Percentiles rank a stretch among this genome's conserved stretches.
These are phyloP conservation scores for Pocillopora verrucosa DNA, from an alignment of 64 coral and sea anemone species.

Conservation along the genomic window DNA sequence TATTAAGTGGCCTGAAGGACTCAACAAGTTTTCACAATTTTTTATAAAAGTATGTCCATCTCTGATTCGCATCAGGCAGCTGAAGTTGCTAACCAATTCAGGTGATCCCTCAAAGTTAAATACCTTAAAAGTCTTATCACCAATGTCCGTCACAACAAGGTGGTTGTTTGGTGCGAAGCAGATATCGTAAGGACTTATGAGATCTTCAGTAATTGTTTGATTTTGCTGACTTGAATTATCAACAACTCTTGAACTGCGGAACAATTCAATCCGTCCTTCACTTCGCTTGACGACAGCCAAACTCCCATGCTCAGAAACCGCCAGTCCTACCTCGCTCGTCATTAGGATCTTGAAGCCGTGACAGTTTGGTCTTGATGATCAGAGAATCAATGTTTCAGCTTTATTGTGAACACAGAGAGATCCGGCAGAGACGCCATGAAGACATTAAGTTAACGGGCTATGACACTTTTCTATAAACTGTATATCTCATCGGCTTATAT, in stretches of 20 bases:
- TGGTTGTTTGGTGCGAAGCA: constrained; percentile 32
- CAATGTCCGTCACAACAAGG: neutral
- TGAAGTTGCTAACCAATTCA: neutral
- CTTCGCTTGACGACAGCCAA: neutral
- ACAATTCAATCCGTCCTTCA: constrained; percentile 1
- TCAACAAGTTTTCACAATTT: neutral
- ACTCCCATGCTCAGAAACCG: constrained; percentile 1
- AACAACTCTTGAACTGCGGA: too few relatives aligned
- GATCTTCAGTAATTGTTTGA: neutral
- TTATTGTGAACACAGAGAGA: too few relatives aligned
- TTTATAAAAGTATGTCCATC: neutral
- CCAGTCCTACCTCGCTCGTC: neutral
- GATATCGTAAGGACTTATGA: neutral
- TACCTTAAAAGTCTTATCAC: neutral
- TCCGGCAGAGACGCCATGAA: too few relatives aligned
- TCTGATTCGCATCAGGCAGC: neutral
- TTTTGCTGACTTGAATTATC: neutral
- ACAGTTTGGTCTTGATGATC: neutral
- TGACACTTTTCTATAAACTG: neutral
- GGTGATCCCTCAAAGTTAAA: neutral
- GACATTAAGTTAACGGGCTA: too few relatives aligned
- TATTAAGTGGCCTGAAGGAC: neutral
- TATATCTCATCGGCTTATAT: neutral
- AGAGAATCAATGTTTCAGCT: too few relatives aligned
- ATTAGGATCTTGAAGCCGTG: neutral